phyloP scores from a whole-genome alignment of 2,888 invertebrate genomes.

The Callinectes sapidus region DNA sequence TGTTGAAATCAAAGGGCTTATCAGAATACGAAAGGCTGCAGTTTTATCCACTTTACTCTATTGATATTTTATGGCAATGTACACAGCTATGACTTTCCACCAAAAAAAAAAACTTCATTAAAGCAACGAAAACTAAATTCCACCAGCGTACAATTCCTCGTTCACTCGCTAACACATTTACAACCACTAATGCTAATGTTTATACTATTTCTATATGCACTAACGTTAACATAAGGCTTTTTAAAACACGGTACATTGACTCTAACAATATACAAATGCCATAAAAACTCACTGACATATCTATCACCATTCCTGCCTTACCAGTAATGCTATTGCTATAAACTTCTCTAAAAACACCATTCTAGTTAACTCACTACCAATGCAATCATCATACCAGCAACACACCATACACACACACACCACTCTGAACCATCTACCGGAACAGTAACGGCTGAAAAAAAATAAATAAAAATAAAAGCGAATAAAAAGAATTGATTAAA shows the following conservation, averaged over 20 bases:
- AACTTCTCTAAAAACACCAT: not conserved
- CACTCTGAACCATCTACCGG: not conserved
- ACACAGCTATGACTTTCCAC: not conserved
- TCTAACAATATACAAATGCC: too few relatives aligned
- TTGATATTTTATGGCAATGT: not conserved
- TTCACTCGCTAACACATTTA: not conserved
- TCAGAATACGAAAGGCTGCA: not conserved
- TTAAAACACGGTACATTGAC: too few relatives aligned
- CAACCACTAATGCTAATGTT: too few relatives aligned
- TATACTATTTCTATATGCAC: not conserved
- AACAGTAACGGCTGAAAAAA: not conserved
- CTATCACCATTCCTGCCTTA: too few relatives aligned
- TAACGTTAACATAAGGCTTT: not conserved
- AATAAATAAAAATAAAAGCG: not conserved
- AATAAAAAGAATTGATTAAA: not conserved
- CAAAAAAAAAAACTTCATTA: not conserved
- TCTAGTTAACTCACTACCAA: not conserved
- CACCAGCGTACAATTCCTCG: not conserved
- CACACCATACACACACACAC: not conserved
- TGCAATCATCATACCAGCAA: not conserved
- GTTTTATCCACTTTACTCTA: not conserved
- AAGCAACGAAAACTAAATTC: not conserved
- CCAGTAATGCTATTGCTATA: too few relatives aligned
- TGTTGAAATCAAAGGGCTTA: not conserved
- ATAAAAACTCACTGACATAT: too few relatives aligned